Evolutionary conservation across 2,888 invertebrate species (phyloP), one percentile per base, ranked within the genome.

Genomic region (Eretmocerus hayati): DNA sequence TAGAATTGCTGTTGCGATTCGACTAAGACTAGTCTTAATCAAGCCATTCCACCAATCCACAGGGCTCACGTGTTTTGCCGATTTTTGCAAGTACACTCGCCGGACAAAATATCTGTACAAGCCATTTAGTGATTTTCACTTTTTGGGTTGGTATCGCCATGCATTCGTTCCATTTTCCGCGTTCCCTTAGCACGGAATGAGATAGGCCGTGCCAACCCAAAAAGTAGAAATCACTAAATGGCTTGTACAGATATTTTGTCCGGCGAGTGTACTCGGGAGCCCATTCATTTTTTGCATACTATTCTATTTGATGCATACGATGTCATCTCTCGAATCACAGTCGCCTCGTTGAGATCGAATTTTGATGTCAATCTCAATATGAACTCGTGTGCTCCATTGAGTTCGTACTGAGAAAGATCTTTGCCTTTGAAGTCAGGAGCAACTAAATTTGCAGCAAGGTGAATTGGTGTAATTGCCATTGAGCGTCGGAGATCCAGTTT

Each of bases 1-100:
- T 18, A 58, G 51, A 50, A 61, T 57, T 23, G 47, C 53, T 5
- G 51, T 46, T 30, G 57, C 56, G 33, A 60, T 46, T 44, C 55
- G 50, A 38, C 51, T 55, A 13, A 62, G 44, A 22, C 31, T 9
- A 16, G 56, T 58, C 38, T 53, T 51, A 30, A 45, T 45, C 36
- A 53, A 59, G 19, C 57, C 54, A 9, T 26, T 40, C 22, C 41
- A 21, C 41, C 41, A 40, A 40, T n/a, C 21, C 13, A 16, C 20
- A 26, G 13, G 13, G 16, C 5, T 26, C 13, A 19, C 4, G 41
- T 20, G 23, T 22, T 40, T 16, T 5, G 22, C 41, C 8, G 26
- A 40, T 40, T 40, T 22, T 40, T 30, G 8, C n/a, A n/a, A n/a
- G n/a, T n/a, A n/a, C n/a, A n/a, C n/a, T n/a, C n/a, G n/a, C n/a